Base-by-base conservation (phyloP, 2,113 vertebrate genomes). In the Chaetorhynchus papuensis region DNA sequence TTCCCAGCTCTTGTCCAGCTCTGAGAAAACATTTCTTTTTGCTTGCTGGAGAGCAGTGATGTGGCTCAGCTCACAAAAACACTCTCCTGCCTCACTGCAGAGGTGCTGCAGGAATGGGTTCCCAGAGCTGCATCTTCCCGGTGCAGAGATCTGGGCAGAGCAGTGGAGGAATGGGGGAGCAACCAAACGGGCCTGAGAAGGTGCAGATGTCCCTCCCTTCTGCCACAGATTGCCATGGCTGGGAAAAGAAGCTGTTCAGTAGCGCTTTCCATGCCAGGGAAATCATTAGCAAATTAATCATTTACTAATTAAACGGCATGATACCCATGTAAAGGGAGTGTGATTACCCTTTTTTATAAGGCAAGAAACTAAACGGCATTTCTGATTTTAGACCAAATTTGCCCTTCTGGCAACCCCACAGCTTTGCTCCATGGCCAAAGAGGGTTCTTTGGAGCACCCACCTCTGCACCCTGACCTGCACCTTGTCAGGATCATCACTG, bases 211-310 rank as follows among this genome's bases (percentile, higher is more conserved):
- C 66, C 84, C 76, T 96, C 93, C 91, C 93, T 92, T 93, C 92
- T 95, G 96, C 92, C 78, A 65, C 93, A 66, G 33, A 72, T 83
- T 92, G 42, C 41, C 90, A 81, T 74, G 93, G 68, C 90, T 91
- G 94, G 79, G 85, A 52, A 74, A 83, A 94, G 90, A 90, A 93
- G 83, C 94, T 96, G 92, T 88, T 94, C 90, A 77, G 88, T 2
- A 95, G 85, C 15, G 28, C 85, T 93, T 95, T 80, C 90, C 82
- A 66, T 96, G 96, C 96, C 96, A 97, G 90, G 94, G 78, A 97
- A 89, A 96, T 96, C 96, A 96, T 95, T 97, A 96, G 93, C 95
- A 91, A 93, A 96, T 96, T 95, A 96, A 94, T 96, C 96, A 97
- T 96, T 96, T 95, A 74, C 87, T 96, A 96, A 97, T 96, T 97